phyloP scores from a whole-genome alignment of 1,140 invertebrate genomes.

The Myzus persicae region DNA sequence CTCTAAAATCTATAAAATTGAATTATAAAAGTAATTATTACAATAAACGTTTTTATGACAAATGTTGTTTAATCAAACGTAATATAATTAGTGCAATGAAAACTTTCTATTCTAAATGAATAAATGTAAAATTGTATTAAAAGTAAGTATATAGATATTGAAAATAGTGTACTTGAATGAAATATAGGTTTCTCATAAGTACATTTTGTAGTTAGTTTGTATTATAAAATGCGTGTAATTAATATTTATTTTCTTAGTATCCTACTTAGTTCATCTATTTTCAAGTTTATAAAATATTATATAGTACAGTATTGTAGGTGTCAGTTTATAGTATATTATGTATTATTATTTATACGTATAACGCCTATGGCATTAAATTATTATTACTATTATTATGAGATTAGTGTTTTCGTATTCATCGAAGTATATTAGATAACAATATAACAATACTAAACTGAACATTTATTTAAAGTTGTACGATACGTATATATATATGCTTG shows the following conservation, averaged over 20 bases:
- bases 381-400: neutral
- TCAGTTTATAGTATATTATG: too few species aligned
- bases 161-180: too few species aligned
- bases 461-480: slow-evolving; percentile 11
- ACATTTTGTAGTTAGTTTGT: too few species aligned
- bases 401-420: neutral
- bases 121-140: too few species aligned
- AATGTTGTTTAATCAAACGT: too few species aligned
- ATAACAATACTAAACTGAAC: neutral
- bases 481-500: neutral
- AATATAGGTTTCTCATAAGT: too few species aligned
- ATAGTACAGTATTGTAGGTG: neutral
- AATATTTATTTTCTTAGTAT: neutral
- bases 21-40: neutral
- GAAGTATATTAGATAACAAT: neutral
- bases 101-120: too few species aligned
- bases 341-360: too few species aligned
- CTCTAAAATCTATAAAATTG: neutral
- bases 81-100: too few species aligned
- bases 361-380: neutral
- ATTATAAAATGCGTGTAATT: too few species aligned
- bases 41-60: too few species aligned
- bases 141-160: too few species aligned
- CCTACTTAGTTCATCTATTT: neutral
- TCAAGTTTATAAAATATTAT: neutral